Evolutionary conservation across 2,888 invertebrate genomes (phyloP).

Genomic region (Eristalis pertinax): DNA sequence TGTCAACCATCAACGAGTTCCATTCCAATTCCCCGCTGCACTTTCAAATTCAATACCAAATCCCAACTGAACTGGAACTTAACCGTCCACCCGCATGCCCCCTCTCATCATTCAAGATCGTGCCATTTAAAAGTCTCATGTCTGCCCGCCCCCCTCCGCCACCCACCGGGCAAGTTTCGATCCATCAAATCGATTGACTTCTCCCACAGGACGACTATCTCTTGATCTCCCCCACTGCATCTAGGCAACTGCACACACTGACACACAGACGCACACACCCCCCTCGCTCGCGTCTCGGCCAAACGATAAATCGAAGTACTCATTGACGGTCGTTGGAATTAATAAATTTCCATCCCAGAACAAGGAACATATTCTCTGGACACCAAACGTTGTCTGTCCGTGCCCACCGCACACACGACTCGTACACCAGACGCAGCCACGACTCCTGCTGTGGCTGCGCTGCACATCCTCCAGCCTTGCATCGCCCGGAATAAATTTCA

Average conservation of each 20-base stretch:
- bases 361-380: conserved; percentile 67
- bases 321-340: conserved; percentile 68
- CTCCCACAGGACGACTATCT: conserved; percentile 55
- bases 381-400: conserved; percentile 40
- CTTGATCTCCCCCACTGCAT: neutral
- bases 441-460: conserved; percentile 24
- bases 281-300: conserved; percentile 4
- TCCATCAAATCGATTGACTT: conserved; percentile 70
- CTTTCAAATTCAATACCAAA: conserved; percentile 24
- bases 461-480: conserved; percentile 13
- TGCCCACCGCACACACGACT: neutral
- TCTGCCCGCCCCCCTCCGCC: neutral
- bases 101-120: neutral
- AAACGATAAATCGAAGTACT: conserved; percentile 68
- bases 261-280: neutral
- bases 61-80: neutral
- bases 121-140: neutral
- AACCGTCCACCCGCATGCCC: no score
- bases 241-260: neutral
- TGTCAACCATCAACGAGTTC: neutral
- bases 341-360: conserved; percentile 65
- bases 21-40: neutral
- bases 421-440: neutral
- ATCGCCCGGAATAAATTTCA: conserved; percentile 62
- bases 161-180: conserved; percentile 15